phyloP scores from a whole-genome alignment of 1,140 invertebrate species.

The Tribolium castaneum region DNA sequence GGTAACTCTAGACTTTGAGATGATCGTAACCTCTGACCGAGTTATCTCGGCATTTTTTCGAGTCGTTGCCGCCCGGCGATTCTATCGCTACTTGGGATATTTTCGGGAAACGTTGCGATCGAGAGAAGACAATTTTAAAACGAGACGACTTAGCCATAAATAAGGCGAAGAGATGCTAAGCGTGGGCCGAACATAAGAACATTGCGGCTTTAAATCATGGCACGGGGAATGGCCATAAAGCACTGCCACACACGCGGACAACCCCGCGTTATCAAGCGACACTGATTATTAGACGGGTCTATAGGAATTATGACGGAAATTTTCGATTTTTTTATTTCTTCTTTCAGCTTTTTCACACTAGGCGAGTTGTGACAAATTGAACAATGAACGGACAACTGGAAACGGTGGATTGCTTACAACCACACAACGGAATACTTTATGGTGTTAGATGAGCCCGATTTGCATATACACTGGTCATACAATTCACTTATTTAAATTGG shows the following conservation, averaged over 20 bases:
- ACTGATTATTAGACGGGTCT: too few species aligned
- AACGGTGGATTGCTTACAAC: too few species aligned
- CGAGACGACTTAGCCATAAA: constrained; percentile 54
- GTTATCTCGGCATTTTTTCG: background rate
- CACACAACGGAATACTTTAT: too few species aligned
- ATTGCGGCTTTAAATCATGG: constrained; percentile 54
- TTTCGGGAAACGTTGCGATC: background rate
- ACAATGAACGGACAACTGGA: too few species aligned
- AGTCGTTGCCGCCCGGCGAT: background rate
- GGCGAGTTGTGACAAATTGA: too few species aligned
- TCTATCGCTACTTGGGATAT: background rate
- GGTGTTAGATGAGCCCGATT: too few species aligned
- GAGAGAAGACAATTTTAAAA: constrained; percentile 54
- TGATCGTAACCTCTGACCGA: background rate
- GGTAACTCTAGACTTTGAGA: background rate
- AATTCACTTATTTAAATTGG: too few species aligned
- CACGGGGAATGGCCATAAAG: constrained; percentile 52
- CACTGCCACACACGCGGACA: constrained; percentile 52
- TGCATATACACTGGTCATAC: too few species aligned
- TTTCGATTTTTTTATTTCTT: too few species aligned
- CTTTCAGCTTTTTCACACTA: too few species aligned
- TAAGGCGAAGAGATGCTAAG: constrained; percentile 52
- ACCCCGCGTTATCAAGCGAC: constrained; percentile 17
- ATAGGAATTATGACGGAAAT: too few species aligned
- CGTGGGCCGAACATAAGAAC: constrained; percentile 54